Evolutionary conservation across 2,888 invertebrate species (phyloP), one percentile per base, ranked within the genome.

Genomic region (Exocentrus adspersus): DNA sequence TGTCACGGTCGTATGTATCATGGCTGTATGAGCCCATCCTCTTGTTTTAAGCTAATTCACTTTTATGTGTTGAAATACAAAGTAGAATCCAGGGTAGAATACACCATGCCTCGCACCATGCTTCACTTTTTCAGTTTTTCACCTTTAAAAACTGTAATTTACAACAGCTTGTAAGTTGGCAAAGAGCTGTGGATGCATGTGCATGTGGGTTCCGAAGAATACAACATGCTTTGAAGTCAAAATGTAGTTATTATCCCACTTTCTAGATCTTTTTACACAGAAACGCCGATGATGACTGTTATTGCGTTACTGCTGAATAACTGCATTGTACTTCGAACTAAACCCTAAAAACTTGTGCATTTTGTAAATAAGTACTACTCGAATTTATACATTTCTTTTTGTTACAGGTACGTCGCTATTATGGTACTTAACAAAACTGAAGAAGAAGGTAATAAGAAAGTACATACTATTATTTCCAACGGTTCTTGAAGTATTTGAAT

Each of bases 1-100:
- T 30, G 46, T 46, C 57, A 46, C 32, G 57, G 57, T 46, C 32
- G 57, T 28, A 30, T 14, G 10, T 4, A 12, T 10, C 45, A 46
- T 46, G 45, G 28, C 32, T 5, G 7, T 24, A 24, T 5, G 3
- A 5, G 7, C 24, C 24, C 24, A 7, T 24, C 24, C 3, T 24
- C 7, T 24, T 24, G 24, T 24, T 24, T 24, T 24, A 24, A 24
- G 3, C 24, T 24, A n/a, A n/a, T n/a, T n/a, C n/a, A n/a, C n/a
- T n/a, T n/a, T n/a, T n/a, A n/a, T n/a, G n/a, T n/a, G n/a, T n/a
- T n/a, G n/a, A n/a, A n/a, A n/a, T n/a, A n/a, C n/a, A n/a, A n/a
- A n/a, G n/a, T n/a, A n/a, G n/a, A n/a, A n/a, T n/a, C n/a, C n/a
- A n/a, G n/a, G n/a, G n/a, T n/a, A n/a, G n/a, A n/a, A n/a, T n/a